Evolutionary conservation across 2,888 invertebrate genomes (phyloP), one percentile per base, ranked within the genome.

Genomic region (Acleris literana): DNA sequence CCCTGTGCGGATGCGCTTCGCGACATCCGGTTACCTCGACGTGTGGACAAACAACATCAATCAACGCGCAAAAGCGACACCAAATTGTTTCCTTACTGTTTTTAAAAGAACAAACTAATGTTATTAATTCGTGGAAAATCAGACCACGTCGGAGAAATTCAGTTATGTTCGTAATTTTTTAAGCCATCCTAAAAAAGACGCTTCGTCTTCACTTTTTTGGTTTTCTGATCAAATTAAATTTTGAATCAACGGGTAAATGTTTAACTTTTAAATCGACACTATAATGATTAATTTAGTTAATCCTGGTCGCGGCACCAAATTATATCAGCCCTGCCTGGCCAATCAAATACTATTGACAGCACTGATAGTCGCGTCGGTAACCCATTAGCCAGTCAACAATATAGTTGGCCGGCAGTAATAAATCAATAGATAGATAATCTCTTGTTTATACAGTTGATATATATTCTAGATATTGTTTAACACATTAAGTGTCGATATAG

Each of bases 1-100:
- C 43, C 43, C 52, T 64, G 60, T 56, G 65, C 70, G 71, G 70
- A 68, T 70, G 70, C 67, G 69, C 48, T 20, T 25, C 55, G 59
- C 64, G 68, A 57, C 68, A 62, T 68, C 69, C 69, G 65, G 68
- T 69, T 61, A 62, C 60, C 63, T 56, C 65, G 46, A 29, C 61
- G 53, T 39, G 67, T 29, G 39, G 62, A 53, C 63, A 58, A 62
- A 67, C 62, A 53, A 58, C 44, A 53, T 39, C 33, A 46, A 63
- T 55, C 55, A 55, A 56, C 55, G 43, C 25, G 57, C 53, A 51
- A 7, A 44, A 51, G 52, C 52, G 52, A 61, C 18, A 22, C 22
- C 44, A 51, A 61, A 53, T 61, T 18, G 51, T 60, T 60, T 52
- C 52, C 52, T 52, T 25, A 52, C 20, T 22, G 52, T 25, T 57